phyloP scores from a whole-genome alignment of 2,888 invertebrate species.

The Aphodius sticticus region DNA sequence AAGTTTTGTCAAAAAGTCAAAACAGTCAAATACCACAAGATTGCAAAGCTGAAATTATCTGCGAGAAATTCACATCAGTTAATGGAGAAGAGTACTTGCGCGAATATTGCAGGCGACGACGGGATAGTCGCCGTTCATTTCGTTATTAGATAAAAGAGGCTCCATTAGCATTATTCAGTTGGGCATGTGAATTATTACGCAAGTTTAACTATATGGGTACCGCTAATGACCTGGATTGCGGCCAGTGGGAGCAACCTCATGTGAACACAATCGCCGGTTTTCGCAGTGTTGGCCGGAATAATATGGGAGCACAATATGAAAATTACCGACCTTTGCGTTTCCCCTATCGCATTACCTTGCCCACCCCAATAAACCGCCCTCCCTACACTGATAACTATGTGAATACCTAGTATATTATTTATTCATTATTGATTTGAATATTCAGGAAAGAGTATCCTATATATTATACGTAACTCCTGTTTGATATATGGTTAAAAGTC shows the following conservation, averaged over 20 bases:
- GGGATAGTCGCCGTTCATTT: not conserved
- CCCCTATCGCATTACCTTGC: not conserved
- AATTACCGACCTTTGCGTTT: not conserved
- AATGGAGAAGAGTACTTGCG: too few species aligned
- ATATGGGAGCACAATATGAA: not conserved
- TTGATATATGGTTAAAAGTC: too few species aligned
- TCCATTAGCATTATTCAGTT: constrained; percentile 32
- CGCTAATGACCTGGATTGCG: constrained; percentile 32
- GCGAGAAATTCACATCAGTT: too few species aligned
- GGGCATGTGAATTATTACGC: constrained; percentile 29
- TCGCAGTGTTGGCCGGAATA: not conserved
- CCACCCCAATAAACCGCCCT: not conserved
- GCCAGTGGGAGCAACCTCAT: constrained; percentile 21
- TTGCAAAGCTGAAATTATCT: too few species aligned
- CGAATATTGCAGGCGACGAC: not conserved
- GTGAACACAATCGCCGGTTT: constrained; percentile 19
- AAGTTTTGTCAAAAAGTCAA: too few species aligned
- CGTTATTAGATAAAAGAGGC: constrained; percentile 17
- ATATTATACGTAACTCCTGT: too few species aligned
- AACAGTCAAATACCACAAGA: too few species aligned
- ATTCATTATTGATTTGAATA: too few species aligned
- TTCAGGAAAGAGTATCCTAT: too few species aligned
- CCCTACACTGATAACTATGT: too few species aligned
- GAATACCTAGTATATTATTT: too few species aligned
- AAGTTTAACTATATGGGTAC: constrained; percentile 32